Base-by-base conservation (phyloP, 2,113 vertebrate species). In the Eublepharis macularius region DNA sequence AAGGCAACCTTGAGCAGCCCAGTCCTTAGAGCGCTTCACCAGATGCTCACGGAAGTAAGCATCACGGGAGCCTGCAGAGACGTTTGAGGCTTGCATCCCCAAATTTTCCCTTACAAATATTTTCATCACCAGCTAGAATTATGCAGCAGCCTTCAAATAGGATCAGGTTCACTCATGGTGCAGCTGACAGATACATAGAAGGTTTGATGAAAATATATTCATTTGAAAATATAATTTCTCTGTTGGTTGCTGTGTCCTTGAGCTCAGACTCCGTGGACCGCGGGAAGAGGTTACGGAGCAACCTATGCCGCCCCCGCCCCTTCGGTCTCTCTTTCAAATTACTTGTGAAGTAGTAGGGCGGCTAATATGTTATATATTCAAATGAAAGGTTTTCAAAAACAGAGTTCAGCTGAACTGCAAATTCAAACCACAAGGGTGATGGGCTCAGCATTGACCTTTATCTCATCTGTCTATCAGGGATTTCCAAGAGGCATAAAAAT, bases 351-450 rank as follows among this genome's bases (percentile, higher is more conserved):
- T 87, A 91, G 90, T 74, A 76, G 73, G 72, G 76, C 86, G 92
- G 92, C 93, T 95, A 93, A 91, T 94, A 89, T 65, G 87, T 94
- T 95, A 91, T 90, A 88, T 95, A 96, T 94, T 95, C 95, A 95
- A 95, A 96, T 95, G 87, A 96, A 92, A 94, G 91, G 63, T 81
- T 93, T 94, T 94, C 87, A 93, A 89, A 93, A 94, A 94, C 86
- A 54, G 84, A 93, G 89, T 88, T 92, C 87, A 92, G 95, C 87
- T 87, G 95, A 94, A 92, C 92, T 90, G 91, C 89, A 90, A 92
- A 95, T 95, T 96, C 92, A 92, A 93, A 95, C 90, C 88, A 86
- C 86, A 65, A 87, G 89, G 94, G 88, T 90, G 87, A 90, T 84
- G 89, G 87, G 92, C 89, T 93, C 89, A 86, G 82, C 70, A 85